Conservation (phyloP, 2,888 invertebrate species). For the Calameuta filiformis region DNA sequence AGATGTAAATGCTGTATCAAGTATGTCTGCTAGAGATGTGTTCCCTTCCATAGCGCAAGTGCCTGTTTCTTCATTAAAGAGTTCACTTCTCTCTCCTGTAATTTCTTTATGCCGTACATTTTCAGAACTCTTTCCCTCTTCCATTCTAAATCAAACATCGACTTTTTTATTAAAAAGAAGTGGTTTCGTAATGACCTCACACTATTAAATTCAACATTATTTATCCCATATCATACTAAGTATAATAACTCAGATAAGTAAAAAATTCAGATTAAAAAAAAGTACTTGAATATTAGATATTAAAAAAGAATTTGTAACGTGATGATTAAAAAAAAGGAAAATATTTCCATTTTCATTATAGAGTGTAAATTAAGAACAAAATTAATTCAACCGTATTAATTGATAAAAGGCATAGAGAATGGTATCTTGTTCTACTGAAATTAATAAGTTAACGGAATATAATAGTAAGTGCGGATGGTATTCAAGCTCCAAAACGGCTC, state of each 20-base stretch:
- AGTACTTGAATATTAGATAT: background rate
- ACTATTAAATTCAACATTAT: background rate
- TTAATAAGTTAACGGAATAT: background rate
- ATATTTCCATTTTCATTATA: background rate
- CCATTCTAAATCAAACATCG: conserved; percentile 45
- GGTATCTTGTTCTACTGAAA: background rate
- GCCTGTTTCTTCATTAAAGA: conserved; percentile 50
- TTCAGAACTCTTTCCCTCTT: conserved; percentile 54
- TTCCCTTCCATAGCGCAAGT: background rate
- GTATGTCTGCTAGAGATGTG: conserved; percentile 72
- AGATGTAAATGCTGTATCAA: conserved; percentile 74
- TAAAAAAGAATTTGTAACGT: background rate
- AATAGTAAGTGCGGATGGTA: background rate
- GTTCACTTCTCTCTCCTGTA: conserved; percentile 45
- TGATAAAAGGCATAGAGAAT: background rate
- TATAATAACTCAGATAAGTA: background rate
- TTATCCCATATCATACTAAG: background rate
- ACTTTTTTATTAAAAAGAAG: background rate
- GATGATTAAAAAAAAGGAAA: background rate
- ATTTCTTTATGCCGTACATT: conserved; percentile 57
- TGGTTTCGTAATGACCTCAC: background rate
- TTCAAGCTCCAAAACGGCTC: background rate
- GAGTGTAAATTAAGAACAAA: background rate
- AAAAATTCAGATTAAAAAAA: background rate
- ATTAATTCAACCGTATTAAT: background rate